These are phyloP conservation scores for Cynopterus sphinx DNA, from an alignment of 2,797 vertebrate species.

Conservation along the genomic window DNA sequence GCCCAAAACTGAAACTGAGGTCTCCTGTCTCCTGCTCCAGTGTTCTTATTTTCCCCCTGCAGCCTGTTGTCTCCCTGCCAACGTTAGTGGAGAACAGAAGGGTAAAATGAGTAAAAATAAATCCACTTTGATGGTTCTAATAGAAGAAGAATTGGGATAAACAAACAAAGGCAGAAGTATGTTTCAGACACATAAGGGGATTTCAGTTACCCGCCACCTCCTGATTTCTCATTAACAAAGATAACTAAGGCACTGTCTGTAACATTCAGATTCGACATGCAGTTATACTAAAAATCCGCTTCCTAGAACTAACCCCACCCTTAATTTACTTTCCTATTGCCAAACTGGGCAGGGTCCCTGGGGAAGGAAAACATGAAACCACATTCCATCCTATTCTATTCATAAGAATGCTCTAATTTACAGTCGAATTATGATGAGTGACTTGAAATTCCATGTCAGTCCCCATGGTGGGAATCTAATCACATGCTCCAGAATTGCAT, in stretches of 20 bases:
- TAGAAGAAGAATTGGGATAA: background rate
- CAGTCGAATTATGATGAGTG: conserved; percentile 39
- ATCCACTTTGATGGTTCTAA: background rate
- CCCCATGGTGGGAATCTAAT: conserved; percentile 32
- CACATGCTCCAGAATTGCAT: background rate
- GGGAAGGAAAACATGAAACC: conserved; percentile 51
- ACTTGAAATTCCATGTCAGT: conserved; percentile 63
- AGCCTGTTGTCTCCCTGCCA: background rate
- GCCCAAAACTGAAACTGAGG: background rate
- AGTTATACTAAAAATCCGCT: conserved; percentile 16
- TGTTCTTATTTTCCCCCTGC: background rate
- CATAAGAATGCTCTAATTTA: conserved; percentile 62
- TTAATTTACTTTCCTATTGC: conserved; percentile 50
- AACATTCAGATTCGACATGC: background rate
- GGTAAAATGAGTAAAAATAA: background rate
- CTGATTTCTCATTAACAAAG: background rate
- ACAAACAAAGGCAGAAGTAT: background rate
- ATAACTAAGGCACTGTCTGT: background rate
- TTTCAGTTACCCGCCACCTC: background rate
- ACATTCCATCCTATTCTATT: conserved; percentile 57
- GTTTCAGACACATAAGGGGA: background rate
- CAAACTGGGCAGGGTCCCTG: conserved; percentile 58
- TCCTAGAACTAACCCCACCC: conserved; percentile 60
- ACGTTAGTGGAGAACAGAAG: background rate
- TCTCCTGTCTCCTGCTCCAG: background rate